Conservation (phyloP, 2,888 invertebrate species). For the Deladenus siricidicola region DNA sequence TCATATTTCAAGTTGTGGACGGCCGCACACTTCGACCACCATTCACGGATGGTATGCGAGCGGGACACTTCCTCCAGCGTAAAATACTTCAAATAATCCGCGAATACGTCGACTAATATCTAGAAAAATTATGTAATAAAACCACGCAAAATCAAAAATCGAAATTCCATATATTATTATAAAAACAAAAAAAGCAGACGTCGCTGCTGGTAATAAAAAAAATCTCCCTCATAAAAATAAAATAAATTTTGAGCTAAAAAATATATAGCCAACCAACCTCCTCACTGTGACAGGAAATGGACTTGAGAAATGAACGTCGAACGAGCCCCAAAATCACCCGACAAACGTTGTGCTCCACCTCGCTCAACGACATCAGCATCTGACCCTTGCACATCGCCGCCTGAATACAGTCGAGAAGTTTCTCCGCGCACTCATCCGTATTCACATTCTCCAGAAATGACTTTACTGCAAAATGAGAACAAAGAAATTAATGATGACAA, state of each 20-base stretch:
- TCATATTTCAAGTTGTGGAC: slow-evolving; percentile 24
- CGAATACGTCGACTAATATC: slow-evolving; percentile 31
- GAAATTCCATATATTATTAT: too few relatives aligned
- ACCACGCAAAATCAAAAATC: too few relatives aligned
- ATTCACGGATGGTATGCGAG: slow-evolving; percentile 38
- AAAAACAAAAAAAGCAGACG: too few relatives aligned
- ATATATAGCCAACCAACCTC: slow-evolving; percentile 4
- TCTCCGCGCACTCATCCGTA: slow-evolving; percentile 26
- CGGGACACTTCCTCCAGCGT: slow-evolving; percentile 30
- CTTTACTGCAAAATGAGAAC: slow-evolving; percentile 28
- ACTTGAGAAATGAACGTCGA: not conserved
- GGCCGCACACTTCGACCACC: slow-evolving; percentile 42
- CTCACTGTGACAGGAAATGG: slow-evolving; percentile 1
- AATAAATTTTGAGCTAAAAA: slow-evolving; percentile 3
- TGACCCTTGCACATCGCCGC: slow-evolving; percentile 39
- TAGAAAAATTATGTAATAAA: too few relatives aligned
- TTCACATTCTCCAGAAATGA: slow-evolving; percentile 26
- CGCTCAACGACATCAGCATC: slow-evolving; percentile 22
- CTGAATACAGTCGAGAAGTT: slow-evolving; percentile 27
- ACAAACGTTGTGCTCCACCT: not conserved
- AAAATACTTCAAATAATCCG: slow-evolving; percentile 35
- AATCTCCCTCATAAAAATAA: slow-evolving; percentile 3
- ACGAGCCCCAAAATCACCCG: slow-evolving; percentile 15
- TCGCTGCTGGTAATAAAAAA: too few relatives aligned
- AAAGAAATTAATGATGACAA: not conserved